Evolutionary conservation across 2,113 vertebrate genomes (phyloP).

Genomic region (Dascyllus trimaculatus): DNA sequence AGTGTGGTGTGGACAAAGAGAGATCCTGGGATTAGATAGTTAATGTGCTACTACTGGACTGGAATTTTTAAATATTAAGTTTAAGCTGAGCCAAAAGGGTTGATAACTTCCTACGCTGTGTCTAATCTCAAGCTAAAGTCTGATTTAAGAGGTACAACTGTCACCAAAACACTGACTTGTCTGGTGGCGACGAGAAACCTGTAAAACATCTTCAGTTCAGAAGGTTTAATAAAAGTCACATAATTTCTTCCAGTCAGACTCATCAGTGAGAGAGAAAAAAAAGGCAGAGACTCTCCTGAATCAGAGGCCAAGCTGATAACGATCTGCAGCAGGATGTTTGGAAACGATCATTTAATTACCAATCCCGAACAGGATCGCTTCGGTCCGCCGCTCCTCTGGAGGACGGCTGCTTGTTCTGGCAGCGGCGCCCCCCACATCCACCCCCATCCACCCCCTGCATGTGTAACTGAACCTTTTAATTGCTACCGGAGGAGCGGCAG

Average conservation of each 20-base stretch:
- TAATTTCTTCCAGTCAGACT: neutral
- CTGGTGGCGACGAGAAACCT: too few relatives aligned
- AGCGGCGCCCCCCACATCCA: neutral
- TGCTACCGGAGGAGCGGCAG: constrained; percentile 20
- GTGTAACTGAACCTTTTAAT: constrained; percentile 35
- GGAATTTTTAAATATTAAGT: too few relatives aligned
- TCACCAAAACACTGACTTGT: too few relatives aligned
- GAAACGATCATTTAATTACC: constrained; percentile 49
- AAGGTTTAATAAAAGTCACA: too few relatives aligned
- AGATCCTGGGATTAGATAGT: too few relatives aligned
- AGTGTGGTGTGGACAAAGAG: too few relatives aligned
- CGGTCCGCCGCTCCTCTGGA: constrained; percentile 5
- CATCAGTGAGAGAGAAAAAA: neutral
- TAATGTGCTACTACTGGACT: too few relatives aligned
- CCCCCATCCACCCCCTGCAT: neutral
- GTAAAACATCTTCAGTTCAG: too few relatives aligned
- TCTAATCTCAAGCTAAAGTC: too few relatives aligned
- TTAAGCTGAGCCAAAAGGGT: too few relatives aligned
- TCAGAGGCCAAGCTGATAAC: constrained; percentile 25
- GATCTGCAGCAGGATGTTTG: constrained; percentile 42
- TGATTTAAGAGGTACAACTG: too few relatives aligned
- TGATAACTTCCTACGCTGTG: too few relatives aligned
- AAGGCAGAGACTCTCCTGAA: neutral
- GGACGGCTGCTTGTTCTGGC: constrained; percentile 29
- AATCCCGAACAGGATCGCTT: constrained; percentile 13